These are phyloP conservation scores for Nerophis lumbriciformis DNA, from an alignment of 2,113 vertebrate genomes.

Conservation along the genomic window DNA sequence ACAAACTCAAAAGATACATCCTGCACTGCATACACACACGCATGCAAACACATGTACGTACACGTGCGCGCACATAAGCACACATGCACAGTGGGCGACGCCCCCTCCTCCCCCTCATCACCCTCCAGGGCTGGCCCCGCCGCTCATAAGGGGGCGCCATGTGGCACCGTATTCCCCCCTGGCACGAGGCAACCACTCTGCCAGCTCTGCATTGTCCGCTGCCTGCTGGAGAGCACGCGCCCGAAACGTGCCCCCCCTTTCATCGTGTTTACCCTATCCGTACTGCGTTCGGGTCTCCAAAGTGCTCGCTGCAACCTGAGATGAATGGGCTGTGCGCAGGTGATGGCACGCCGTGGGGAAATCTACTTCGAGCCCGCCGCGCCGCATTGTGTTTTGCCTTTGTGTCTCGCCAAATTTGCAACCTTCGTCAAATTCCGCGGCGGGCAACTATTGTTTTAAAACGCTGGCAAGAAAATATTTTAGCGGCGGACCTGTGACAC, in stretches of 20 bases:
- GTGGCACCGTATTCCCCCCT: constrained; percentile 73
- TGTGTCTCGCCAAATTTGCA: constrained; percentile 43
- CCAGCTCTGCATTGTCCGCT: constrained; percentile 72
- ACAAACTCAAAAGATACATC: constrained; percentile 38
- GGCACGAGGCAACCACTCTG: constrained; percentile 65
- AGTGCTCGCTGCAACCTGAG: constrained; percentile 43
- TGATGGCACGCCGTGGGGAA: constrained; percentile 49
- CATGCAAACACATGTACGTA: constrained; percentile 29
- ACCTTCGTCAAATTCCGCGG: constrained; percentile 23
- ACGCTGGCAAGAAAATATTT: neutral
- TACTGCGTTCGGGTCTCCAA: constrained; percentile 46
- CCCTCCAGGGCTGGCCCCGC: constrained; percentile 60
- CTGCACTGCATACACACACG: constrained; percentile 19
- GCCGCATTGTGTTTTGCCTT: constrained; percentile 49
- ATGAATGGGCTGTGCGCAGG: constrained; percentile 48
- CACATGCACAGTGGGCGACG: constrained; percentile 42
- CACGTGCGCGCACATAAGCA: constrained; percentile 18
- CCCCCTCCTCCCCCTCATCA: constrained; percentile 58
- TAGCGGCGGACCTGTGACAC: constrained; percentile 1
- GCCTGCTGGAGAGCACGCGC: constrained; percentile 63
- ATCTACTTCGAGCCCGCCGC: constrained; percentile 19
- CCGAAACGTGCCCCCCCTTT: constrained; percentile 20
- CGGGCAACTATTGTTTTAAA: constrained; percentile 31
- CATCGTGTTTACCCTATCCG: constrained; percentile 43
- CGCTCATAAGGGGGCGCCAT: constrained; percentile 74